Evolutionary conservation across 1,140 invertebrate genomes (phyloP).

Genomic region (Phymorhynchus buccinoides): DNA sequence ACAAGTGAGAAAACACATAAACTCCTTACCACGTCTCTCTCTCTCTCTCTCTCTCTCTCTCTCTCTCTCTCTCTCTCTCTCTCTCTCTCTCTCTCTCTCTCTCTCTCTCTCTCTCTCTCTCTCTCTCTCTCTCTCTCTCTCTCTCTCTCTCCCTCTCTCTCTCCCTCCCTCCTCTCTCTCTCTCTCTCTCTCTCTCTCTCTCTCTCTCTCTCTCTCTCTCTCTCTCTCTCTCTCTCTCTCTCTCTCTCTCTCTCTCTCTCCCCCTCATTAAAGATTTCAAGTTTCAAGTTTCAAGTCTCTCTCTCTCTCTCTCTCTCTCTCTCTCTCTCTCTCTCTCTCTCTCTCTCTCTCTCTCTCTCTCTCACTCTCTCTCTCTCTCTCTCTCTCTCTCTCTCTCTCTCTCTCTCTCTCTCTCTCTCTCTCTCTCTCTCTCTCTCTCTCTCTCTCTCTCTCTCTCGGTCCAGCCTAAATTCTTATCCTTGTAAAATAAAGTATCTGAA

Average conservation of each 20-base stretch:
- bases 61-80: background rate
- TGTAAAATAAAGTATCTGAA: background rate
- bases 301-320: background rate
- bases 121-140: conserved; percentile 13
- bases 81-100: background rate
- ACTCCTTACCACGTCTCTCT: too few species aligned
- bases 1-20: too few species aligned
- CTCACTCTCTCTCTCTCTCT: too few species aligned
- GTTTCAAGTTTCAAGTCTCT: background rate
- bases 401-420: too few species aligned
- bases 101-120: background rate
- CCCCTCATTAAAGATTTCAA: background rate
- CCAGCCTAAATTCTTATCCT: too few species aligned
- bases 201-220: conserved; percentile 3
- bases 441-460: too few species aligned
- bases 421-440: too few species aligned
- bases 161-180: background rate
- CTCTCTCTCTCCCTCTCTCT: background rate
- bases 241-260: background rate
- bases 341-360: background rate
- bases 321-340: background rate
- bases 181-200: background rate
- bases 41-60: background rate
- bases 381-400: too few species aligned
- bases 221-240: background rate